Evolutionary conservation across 2,797 vertebrate species (phyloP), one percentile per base, ranked within the genome.

Genomic region (Brachyrhaphis roseni): DNA sequence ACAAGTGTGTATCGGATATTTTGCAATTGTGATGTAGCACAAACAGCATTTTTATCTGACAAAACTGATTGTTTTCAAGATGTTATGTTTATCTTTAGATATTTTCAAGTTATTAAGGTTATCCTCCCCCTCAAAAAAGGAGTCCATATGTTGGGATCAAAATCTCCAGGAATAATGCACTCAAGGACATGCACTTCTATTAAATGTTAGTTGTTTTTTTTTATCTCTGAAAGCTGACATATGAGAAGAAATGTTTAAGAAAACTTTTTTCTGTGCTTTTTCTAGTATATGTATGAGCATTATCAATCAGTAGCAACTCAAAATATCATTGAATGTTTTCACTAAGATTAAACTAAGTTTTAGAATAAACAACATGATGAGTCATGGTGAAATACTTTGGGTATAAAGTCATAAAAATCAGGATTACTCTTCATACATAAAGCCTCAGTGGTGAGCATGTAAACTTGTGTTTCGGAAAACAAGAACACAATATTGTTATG

Each of bases 1-100:
- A 59, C 76, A 55, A 68, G 68, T 79, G 79, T 77, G 75, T 80
- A 83, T 81, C 64, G 71, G 80, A 75, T 88, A 39, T 83, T 89
- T 78, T 86, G 79, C 41, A 84, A 82, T 43, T 34, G 41, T 31
- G 57, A n/a, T 81, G 57, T 78, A 84, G 78, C 82, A 82, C 43
- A 72, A 39, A 72, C 78, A 79, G 51, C 47, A 31, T 49, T 16
- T 20, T 77, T 64, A 76, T 79, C 39, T 73, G 36, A 80, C 71
- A 72, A 47, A 77, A 26, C 2, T 76, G 12, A 47, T 36, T 55
- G 73, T 76, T 45, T 75, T 49, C 16, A 74, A 26, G 59, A 13
- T 71, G 78, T 82, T 79, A 26, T 68, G 49, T 72, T 59, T 68
- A 39, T 72, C 64, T 72, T 20, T 12, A 26, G 46, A 49, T 16